Evolutionary conservation across 1,140 invertebrate species (phyloP), one percentile per base, ranked within the genome.

Genomic region (Drosophila lini): DNA sequence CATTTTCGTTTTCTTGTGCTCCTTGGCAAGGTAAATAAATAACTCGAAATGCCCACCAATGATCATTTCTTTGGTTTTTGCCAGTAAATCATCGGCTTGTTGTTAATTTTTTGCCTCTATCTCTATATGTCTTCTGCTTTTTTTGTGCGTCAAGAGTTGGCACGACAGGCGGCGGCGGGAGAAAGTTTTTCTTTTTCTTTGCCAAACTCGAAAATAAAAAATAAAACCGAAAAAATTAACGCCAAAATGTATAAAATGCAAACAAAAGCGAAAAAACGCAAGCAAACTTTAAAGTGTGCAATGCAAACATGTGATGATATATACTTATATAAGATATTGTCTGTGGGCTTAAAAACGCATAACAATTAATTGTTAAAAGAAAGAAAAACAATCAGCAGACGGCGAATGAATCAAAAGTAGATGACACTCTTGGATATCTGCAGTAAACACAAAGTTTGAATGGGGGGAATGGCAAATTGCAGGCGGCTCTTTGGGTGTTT

Each of bases 11-110:
- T 41, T 64, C 53, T 31, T 3, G 53, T 47, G 56, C 45, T 58
- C 32, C 47, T 61, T 55, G 62, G 62, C 83, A 78, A 83, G 58
- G 88, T 86, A 89, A 89, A 78, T 83, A 88, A 69, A 86, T 86
- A 88, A 83, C 67, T 83, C 58, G 38, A 70, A 74, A 73, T 65
- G 70, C 31, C 45, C 71, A 62, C 55, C 76, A 74, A 78, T 86
- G 78, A 80, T 69, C 62, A 81, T 67, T 81, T 86, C 60, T 74
- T 76, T 78, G 50, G 56, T 65, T 80, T 57, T 76, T 60, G 71
- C 65, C 57, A 55, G 80, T 86, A 86, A 89, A 86, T 89, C 83
- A 86, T 80, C 77, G 68, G 82, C 74, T 86, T 83, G 71, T 86
- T 86, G 71, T 79, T 77, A 63, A 82, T 77, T 88, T 69, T 53